These are phyloP conservation scores for Phytoseiulus persimilis DNA, from an alignment of 2,888 invertebrate species.

Conservation along the genomic window DNA sequence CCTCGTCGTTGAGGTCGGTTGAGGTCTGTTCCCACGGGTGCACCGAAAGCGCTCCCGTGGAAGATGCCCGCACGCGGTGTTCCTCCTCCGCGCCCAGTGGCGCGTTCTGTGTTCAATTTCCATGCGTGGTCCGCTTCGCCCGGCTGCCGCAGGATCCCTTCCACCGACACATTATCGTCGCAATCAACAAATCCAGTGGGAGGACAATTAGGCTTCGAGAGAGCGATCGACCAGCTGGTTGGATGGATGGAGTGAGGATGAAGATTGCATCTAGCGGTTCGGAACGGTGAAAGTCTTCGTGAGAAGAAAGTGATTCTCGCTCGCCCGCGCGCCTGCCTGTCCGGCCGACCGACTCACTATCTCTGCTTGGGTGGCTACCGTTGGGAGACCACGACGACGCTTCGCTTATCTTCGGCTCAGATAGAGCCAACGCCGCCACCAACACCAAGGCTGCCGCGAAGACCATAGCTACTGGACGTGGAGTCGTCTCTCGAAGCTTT, in stretches of 20 bases:
- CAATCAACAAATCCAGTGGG: neutral
- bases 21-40: too few species aligned
- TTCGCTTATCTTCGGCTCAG: neutral
- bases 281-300: neutral
- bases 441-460: neutral
- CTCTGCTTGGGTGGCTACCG: conserved; percentile 5
- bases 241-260: neutral
- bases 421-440: neutral
- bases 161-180: neutral
- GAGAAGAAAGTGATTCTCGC: neutral
- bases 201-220: neutral
- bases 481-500: neutral
- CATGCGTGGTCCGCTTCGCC: neutral
- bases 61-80: too few species aligned
- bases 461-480: neutral
- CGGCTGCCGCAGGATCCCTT: neutral
- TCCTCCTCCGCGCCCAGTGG: neutral
- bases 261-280: neutral
- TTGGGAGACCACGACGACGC: neutral
- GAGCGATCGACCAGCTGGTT: neutral
- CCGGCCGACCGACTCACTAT: neutral
- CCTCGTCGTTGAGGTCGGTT: too few species aligned
- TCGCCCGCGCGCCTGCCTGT: too few species aligned
- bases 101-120: neutral
- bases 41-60: too few species aligned